Base-by-base conservation (phyloP, 2,888 invertebrate genomes). In the Eupithecia subumbrata region DNA sequence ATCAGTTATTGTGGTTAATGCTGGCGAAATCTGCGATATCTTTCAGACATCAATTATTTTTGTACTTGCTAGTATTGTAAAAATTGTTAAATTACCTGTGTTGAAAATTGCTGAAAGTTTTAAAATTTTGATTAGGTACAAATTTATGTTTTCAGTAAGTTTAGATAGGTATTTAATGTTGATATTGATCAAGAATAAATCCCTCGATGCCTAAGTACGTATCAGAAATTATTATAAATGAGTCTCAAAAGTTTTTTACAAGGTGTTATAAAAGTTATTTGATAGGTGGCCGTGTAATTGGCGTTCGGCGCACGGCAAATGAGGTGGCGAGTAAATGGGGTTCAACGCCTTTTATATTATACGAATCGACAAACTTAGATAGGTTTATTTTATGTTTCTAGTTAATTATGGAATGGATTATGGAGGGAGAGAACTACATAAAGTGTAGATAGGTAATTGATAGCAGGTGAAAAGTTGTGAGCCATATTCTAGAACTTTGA, bases 241-340 rank as follows among this genome's bases (percentile, higher is more conserved):
- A 12, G 66, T 67, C 66, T 67, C 66, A 37, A 67, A 67, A 67
- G 66, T 67, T 67, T 64, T n/a, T 64, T 34, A 34, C 40, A 67
- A 9, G 40, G 37, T 34, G 40, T 22, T 67, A 67, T 12, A 34
- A 67, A 67, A 66, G 66, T 67, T n/a, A 64, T 67, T 37, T 67
- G n/a, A 67, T 67, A 67, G 66, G 37, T 67, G 40, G 5, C 37
- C 18, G 37, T 40, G 37, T 37, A 37, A 67, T 67, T 37, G 66
- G 66, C 40, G 64, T 34, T 37, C 66, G 40, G 12, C 18, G 37
- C n/a, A n/a, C 34, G 37, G 37, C 66, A 67, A 67, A 67, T 67
- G 34, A 67, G 66, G 11, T 37, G 18, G 60, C 25, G 60, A 60
- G 60, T 25, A 25, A 60, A 60, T 60, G 60, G 14, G 60, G 60